These are phyloP conservation scores for Pristionchus exspectatus DNA, from an alignment of 2,888 invertebrate genomes.

Conservation along the genomic window DNA sequence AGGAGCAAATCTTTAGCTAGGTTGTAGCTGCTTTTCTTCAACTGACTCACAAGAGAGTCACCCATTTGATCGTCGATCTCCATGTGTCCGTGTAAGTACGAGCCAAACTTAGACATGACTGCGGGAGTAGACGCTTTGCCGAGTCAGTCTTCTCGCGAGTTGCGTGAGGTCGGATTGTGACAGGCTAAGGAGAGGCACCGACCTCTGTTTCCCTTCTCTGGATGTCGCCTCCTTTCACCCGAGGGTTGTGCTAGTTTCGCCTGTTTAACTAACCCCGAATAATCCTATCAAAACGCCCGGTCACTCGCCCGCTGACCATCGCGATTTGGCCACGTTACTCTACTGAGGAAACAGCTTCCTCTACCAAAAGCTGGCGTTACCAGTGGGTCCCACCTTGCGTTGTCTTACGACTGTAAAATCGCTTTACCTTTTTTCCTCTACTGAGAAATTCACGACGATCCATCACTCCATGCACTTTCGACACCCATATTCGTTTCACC, in stretches of 20 bases:
- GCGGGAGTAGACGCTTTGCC: not conserved
- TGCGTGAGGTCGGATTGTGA: slow-evolving; percentile 44
- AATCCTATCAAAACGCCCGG: slow-evolving; percentile 30
- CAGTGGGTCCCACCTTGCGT: too few relatives aligned
- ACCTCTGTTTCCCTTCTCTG: not conserved
- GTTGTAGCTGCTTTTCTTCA: too few relatives aligned
- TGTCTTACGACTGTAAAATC: too few relatives aligned
- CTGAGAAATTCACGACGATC: slow-evolving; percentile 1
- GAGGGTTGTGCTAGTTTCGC: not conserved
- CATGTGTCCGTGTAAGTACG: too few relatives aligned
- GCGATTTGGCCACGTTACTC: not conserved
- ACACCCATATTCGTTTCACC: not conserved
- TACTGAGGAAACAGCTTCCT: too few relatives aligned
- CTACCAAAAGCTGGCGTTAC: too few relatives aligned
- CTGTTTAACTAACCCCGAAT: not conserved
- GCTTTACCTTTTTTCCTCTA: too few relatives aligned
- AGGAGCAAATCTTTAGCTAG: not conserved
- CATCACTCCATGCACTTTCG: not conserved
- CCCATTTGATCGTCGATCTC: too few relatives aligned
- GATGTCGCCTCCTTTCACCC: not conserved
- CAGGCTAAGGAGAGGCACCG: slow-evolving; percentile 19
- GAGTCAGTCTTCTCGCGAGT: not conserved
- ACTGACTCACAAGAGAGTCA: too few relatives aligned
- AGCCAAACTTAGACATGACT: not conserved
- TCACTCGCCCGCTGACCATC: slow-evolving; percentile 8